Percentiles rank a stretch among this genome's conserved stretches.
Conservation (phyloP, 1,140 invertebrate species). For the Hyphantria cunea region DNA sequence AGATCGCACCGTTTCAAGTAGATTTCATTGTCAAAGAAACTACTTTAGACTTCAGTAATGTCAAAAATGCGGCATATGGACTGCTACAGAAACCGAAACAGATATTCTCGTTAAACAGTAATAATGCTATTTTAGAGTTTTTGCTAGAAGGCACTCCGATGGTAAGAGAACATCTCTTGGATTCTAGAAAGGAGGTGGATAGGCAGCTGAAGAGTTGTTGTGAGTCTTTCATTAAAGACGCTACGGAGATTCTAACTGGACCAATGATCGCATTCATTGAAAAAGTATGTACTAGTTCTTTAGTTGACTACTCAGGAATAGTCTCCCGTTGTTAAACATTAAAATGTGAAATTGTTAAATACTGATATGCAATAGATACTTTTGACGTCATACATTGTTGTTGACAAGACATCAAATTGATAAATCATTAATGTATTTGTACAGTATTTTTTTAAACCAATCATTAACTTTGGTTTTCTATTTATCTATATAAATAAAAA, state of each 20-base stretch:
- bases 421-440: too few relatives aligned
- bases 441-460: too few relatives aligned
- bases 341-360: too few relatives aligned
- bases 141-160: conserved; percentile 94
- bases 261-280: conserved; percentile 88
- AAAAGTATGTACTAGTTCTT: conserved; percentile 85
- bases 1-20: conserved; percentile 99
- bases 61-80: conserved; percentile 93
- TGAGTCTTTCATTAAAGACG: conserved; percentile 93
- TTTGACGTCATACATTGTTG: too few relatives aligned
- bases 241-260: conserved; percentile 89
- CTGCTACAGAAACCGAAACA: conserved; percentile 93
- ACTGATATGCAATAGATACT: too few relatives aligned
- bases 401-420: too few relatives aligned
- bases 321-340: too few relatives aligned
- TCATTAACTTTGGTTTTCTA: too few relatives aligned
- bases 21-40: conserved; percentile 97
- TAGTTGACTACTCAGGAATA: too few relatives aligned
- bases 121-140: conserved; percentile 96
- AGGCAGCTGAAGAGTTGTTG: conserved; percentile 95
- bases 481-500: too few relatives aligned
- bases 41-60: conserved; percentile 94
- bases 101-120: conserved; percentile 93
- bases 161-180: conserved; percentile 94
- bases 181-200: conserved; percentile 97